phyloP scores from a whole-genome alignment of 2,888 invertebrate species.

The Dynastes tityus region DNA sequence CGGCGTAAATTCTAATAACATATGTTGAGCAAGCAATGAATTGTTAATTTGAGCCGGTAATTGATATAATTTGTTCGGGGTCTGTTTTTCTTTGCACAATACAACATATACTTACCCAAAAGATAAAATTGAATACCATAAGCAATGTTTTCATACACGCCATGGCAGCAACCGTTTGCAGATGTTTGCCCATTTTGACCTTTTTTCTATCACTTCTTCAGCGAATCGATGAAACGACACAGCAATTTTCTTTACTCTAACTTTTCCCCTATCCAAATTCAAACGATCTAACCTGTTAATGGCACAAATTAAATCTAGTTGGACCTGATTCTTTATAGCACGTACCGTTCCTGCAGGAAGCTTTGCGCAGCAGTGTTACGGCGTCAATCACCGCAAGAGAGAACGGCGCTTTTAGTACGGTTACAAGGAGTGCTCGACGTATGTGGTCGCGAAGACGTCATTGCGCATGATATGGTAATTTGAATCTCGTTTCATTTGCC shows the following conservation, averaged over 20 bases:
- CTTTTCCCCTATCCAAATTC: conserved; percentile 7
- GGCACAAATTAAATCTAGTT: conserved; percentile 2
- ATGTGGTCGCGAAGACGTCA: conserved; percentile 23
- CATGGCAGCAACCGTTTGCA: conserved; percentile 82
- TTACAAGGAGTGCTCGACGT: conserved; percentile 36
- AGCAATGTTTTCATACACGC: conserved; percentile 85
- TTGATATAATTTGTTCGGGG: neutral
- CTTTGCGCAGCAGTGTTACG: conserved; percentile 32
- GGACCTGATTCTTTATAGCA: conserved; percentile 7
- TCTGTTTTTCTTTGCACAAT: neutral
- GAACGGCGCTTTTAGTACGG: conserved; percentile 36
- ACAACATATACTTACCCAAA: conserved; percentile 79
- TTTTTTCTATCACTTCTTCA: conserved; percentile 18
- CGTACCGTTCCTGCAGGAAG: conserved; percentile 40
- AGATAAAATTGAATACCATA: conserved; percentile 85
- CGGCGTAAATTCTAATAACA: neutral
- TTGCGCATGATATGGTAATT: conserved; percentile 43
- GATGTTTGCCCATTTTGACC: conserved; percentile 78
- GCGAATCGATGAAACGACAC: conserved; percentile 4
- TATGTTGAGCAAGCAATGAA: neutral
- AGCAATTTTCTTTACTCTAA: conserved; percentile 1
- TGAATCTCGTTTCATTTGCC: conserved; percentile 25
- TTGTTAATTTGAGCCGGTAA: neutral
- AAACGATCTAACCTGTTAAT: conserved; percentile 25
- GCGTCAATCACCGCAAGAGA: conserved; percentile 32